Percentiles rank a stretch among this genome's conserved stretches.
Evolutionary conservation across 2,888 invertebrate species (phyloP).

Genomic region (Eustalomyia histrio): DNA sequence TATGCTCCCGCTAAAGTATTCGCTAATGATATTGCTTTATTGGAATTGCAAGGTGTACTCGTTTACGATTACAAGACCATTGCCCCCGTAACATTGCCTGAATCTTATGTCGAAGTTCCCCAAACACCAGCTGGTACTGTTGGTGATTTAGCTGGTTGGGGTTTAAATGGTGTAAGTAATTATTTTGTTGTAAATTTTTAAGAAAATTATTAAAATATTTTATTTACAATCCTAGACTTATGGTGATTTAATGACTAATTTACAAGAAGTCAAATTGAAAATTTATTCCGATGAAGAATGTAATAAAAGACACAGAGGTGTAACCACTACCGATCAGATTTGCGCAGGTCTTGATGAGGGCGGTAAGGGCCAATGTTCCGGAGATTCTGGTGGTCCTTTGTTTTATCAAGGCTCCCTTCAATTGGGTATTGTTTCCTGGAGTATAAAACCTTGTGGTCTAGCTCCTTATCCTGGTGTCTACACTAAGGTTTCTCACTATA

Average conservation of each 20-base stretch:
- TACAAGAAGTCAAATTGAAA: constrained; percentile 78
- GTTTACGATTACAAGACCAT: constrained; percentile 70
- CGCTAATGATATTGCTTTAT: constrained; percentile 79
- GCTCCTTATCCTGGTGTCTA: constrained; percentile 79
- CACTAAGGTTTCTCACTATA: constrained; percentile 77
- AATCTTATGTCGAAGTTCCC: constrained; percentile 68
- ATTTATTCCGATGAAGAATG: constrained; percentile 78
- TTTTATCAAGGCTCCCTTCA: constrained; percentile 69
- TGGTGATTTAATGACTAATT: constrained; percentile 70
- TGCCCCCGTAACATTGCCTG: constrained; percentile 73
- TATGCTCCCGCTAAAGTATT: constrained; percentile 70
- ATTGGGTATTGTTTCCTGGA: constrained; percentile 80
- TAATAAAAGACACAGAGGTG: constrained; percentile 69
- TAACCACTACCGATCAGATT: constrained; percentile 75
- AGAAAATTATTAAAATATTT: constrained; percentile 1
- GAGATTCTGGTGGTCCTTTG: constrained; percentile 77
- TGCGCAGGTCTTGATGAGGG: constrained; percentile 77
- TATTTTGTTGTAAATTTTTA: not conserved
- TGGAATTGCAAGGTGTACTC: constrained; percentile 73
- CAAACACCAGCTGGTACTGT: constrained; percentile 68
- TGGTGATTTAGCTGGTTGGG: constrained; percentile 76
- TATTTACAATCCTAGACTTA: constrained; percentile 70
- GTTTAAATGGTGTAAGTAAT: constrained; percentile 71
- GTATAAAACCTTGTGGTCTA: constrained; percentile 78
- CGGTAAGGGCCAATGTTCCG: constrained; percentile 76